Conservation (phyloP, 2,113 vertebrate genomes). For the Brachyistius frenatus region DNA sequence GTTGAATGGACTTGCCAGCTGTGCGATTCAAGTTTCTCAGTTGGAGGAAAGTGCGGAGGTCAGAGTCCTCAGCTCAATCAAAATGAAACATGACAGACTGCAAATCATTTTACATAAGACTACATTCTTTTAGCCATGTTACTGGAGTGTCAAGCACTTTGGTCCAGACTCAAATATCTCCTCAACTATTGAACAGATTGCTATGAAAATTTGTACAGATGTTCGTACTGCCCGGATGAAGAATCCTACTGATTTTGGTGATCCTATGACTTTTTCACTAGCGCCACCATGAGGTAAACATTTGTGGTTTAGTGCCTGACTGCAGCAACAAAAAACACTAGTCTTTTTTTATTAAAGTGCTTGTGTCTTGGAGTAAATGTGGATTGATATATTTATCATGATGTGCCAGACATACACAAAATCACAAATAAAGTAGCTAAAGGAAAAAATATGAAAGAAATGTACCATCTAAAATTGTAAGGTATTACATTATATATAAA, state of each 20-base stretch:
- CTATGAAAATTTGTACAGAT: background rate
- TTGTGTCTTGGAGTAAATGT: background rate
- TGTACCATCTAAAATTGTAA: background rate
- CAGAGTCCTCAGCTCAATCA: background rate
- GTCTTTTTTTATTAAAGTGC: background rate
- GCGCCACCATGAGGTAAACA: background rate
- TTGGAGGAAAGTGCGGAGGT: background rate
- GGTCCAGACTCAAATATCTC: no score
- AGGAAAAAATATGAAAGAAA: background rate
- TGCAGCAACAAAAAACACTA: background rate
- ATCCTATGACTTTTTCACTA: background rate
- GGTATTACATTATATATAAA: background rate
- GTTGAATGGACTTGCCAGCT: background rate
- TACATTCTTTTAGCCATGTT: background rate
- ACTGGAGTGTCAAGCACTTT: no score
- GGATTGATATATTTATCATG: no score
- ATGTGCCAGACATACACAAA: background rate
- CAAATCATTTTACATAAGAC: background rate
- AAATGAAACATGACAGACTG: background rate
- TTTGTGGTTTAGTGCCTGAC: background rate
- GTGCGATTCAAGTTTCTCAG: constrained; percentile 3
- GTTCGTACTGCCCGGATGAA: background rate
- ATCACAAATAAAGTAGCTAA: background rate
- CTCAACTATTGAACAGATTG: no score
- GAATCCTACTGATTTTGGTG: background rate